Evolutionary conservation across 2,888 invertebrate species (phyloP), one percentile per base, ranked within the genome.

Genomic region (Drosophila neotestacea): DNA sequence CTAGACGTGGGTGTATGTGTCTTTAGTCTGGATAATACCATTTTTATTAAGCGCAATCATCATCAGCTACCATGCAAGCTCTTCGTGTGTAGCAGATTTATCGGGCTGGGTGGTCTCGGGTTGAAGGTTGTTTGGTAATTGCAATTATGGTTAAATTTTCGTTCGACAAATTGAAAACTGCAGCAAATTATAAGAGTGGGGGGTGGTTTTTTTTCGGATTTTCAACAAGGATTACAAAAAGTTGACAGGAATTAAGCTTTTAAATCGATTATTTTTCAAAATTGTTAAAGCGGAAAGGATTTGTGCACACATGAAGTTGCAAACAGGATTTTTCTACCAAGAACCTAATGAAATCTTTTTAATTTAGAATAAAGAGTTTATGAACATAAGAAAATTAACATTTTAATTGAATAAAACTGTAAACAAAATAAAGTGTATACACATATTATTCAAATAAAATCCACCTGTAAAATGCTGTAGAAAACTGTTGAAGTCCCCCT

Each of bases 1-100:
- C 6, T 34, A 6, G 36, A 10, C 55, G 34, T 58, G 32, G 52
- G 36, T 47, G 30, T 65, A 16, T 50, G 13, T 16, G 4, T 51
- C 32, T 71, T 36, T 62, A 60, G 58, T 44, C 46, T 5, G 51
- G 52, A 62, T 84, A 81, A 75, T 84, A 68, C 67, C 67, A 55
- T 67, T 87, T 86, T 87, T 82, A 87, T 87, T 84, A 67, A 79
- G 69, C 76, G 67, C 61, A 82, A 79, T 85, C 74, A 87, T 74
- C 80, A 72, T 72, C 71, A 73, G 48, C 52, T 41, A 1, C 2
- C 3, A 47, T 34, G 41, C 27, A 30, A 58, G 46, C 39, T 16
- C 58, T 50, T 56, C 50, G 16, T 60, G 55, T 64, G 52, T 55
- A 34, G 36, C 59, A 65, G 46, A 58, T 62, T 66, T 63, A 41